Percentiles rank a stretch among this genome's conserved stretches.
Evolutionary conservation across 1,140 invertebrate genomes (phyloP).

Genomic region (Scaptodrosophila lebanonensis): DNA sequence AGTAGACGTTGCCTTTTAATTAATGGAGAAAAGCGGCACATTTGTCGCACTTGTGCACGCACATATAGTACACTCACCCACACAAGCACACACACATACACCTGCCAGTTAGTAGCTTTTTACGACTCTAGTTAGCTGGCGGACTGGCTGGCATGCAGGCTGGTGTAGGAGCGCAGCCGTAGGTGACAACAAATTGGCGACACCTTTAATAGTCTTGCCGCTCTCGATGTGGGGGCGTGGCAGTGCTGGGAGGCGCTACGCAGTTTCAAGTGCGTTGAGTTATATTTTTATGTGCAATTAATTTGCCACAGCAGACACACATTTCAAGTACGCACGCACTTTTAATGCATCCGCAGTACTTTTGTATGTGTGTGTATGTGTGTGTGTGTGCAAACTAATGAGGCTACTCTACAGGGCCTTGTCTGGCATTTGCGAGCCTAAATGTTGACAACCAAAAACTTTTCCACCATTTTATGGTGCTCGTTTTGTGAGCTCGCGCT

Average conservation of each 20-base stretch:
- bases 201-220: constrained; percentile 16
- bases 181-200: constrained; percentile 35
- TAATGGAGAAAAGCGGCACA: constrained; percentile 39
- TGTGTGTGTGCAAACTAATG: constrained; percentile 44
- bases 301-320: constrained; percentile 51
- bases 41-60: constrained; percentile 14
- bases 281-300: constrained; percentile 74
- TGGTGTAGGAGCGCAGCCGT: too few species aligned
- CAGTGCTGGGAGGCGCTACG: constrained; percentile 27
- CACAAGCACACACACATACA: constrained; percentile 6
- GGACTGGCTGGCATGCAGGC: too few species aligned
- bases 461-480: constrained; percentile 49
- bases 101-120: constrained; percentile 33
- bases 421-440: constrained; percentile 12
- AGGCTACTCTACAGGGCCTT: constrained; percentile 35
- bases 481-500: constrained; percentile 17
- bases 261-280: constrained; percentile 59
- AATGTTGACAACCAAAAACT: constrained; percentile 43
- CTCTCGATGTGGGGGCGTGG: constrained; percentile 7
- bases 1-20: constrained; percentile 59
- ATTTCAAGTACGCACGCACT: constrained; percentile 6
- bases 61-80: constrained; percentile 1
- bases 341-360: constrained; percentile 44
- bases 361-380: constrained; percentile 1
- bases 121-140: constrained; percentile 42